Evolutionary conservation across 1,140 invertebrate species (phyloP), one percentile per base, ranked within the genome.

Genomic region (Drosophila nikananu): DNA sequence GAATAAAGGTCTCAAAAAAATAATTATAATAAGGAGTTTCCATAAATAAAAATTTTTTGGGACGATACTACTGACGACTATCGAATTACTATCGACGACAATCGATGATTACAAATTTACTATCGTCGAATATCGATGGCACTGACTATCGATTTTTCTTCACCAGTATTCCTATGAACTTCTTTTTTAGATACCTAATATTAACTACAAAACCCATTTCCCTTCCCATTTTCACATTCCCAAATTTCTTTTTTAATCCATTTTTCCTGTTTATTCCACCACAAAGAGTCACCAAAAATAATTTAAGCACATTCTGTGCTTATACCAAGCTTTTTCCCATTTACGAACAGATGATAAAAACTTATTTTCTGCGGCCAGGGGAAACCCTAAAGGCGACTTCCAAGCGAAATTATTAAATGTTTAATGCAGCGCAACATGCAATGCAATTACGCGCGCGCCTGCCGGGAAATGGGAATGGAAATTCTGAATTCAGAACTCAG

Each of bases 401-500:
- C 5, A 70, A 62, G 67, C 54, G 57, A 90, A 90, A 90, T 84
- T 90, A 84, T 90, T 62, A 84, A 90, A 81, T 90, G 78, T 76
- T 87, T 87, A 87, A 90, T 87, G 84, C 86, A 90, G 86, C 81
- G 84, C 80, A 84, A 86, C 84, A 90, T 81, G 84, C 86, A 86
- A 87, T 86, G 82, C 68, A 90, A 87, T 87, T 90, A 89, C 84
- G 66, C 66, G 66, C 66, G 58, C 54, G 46, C 63, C 57, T 49
- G 54, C 10, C 8, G 54, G 15, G 8, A 54, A 42, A 57, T 39
- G 57, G 35, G 27, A 39, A 49, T 44, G 49, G 52, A 19, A 68
- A 71, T 71, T 71, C 67, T 48, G 54, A 17, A 39, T 25, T 57
- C 51, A 21, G 54, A 10, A 39, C n/a, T 57, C 51, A 32, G 51